Conservation (phyloP, 2,113 vertebrate genomes). For the Pomatostomus ruficeps region DNA sequence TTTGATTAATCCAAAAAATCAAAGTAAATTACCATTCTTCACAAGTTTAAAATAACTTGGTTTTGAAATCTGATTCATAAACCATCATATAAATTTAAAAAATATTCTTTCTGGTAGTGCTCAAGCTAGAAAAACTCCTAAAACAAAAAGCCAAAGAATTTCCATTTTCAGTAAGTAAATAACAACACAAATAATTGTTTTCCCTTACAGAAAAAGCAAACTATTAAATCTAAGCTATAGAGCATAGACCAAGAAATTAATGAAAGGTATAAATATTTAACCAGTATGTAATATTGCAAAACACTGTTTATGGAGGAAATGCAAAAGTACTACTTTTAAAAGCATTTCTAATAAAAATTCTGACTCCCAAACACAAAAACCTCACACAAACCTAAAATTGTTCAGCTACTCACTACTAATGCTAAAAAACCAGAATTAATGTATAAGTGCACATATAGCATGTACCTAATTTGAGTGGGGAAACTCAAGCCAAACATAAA, state of each 20-base stretch:
- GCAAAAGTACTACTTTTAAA: background rate
- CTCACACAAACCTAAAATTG: background rate
- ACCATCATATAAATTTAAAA: background rate
- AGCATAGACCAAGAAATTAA: background rate
- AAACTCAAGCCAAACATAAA: background rate
- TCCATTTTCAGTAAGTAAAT: background rate
- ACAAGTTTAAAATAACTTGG: background rate
- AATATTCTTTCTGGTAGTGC: background rate
- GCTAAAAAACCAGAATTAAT: background rate
- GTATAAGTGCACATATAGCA: rapidly evolving
- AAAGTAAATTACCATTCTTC: background rate
- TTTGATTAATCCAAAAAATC: background rate
- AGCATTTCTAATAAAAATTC: background rate
- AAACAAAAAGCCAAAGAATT: background rate
- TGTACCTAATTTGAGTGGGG: background rate
- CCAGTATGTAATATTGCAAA: background rate
- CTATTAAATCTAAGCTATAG: background rate
- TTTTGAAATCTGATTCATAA: background rate
- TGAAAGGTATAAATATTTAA: background rate
- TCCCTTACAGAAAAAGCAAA: background rate
- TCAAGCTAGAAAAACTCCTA: background rate
- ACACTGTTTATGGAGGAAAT: background rate
- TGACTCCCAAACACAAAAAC: background rate
- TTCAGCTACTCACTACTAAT: background rate
- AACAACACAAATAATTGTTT: background rate